Evolutionary conservation across 2,797 vertebrate species (phyloP).

Genomic region (Saxicola maurus): DNA sequence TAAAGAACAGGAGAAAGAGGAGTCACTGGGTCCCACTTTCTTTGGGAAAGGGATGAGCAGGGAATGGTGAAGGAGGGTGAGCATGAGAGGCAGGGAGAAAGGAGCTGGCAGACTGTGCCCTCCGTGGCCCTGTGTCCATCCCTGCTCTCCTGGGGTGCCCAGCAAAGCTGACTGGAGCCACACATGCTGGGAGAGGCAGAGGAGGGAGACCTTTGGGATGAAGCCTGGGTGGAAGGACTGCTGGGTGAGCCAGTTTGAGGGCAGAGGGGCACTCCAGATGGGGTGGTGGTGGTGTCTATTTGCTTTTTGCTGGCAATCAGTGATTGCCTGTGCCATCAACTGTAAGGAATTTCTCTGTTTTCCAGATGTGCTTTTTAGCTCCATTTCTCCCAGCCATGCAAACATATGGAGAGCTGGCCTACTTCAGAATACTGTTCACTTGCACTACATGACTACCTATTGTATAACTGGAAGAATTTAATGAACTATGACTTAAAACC

Average conservation of each 20-base stretch:
- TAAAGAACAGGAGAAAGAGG: neutral
- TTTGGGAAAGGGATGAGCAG: neutral
- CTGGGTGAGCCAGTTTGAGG: neutral
- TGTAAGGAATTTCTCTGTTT: neutral
- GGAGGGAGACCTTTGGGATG: neutral
- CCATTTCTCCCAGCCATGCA: neutral
- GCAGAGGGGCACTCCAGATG: neutral
- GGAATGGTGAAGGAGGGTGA: neutral
- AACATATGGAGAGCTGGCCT: neutral
- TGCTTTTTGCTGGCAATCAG: neutral
- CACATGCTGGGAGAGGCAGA: neutral
- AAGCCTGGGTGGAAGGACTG: neutral
- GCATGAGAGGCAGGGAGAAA: neutral
- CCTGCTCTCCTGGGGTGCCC: neutral
- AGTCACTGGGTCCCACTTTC: neutral
- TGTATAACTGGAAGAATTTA: neutral
- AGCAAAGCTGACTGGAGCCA: neutral
- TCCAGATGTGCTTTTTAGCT: neutral
- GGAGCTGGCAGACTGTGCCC: neutral
- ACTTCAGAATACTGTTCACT: neutral
- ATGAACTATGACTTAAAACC: neutral
- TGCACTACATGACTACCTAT: neutral
- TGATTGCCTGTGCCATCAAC: neutral
- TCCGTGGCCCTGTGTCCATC: neutral
- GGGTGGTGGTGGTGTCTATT: neutral